Evolutionary conservation across 2,797 vertebrate genomes (phyloP).

Genomic region (Perdix hodgsoniae): DNA sequence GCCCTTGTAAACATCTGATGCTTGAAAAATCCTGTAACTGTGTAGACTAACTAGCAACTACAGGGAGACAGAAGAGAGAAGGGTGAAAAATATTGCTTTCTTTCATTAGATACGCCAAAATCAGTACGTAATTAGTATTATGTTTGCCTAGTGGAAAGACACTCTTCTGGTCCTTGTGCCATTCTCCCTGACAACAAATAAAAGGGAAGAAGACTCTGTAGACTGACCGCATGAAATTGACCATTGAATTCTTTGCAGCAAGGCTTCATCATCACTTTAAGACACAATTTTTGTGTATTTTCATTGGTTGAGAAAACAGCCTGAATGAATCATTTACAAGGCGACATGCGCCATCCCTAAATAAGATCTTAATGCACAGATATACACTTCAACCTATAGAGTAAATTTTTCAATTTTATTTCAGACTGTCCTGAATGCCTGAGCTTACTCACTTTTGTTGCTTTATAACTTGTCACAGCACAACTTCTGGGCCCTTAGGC

Average conservation of each 20-base stretch:
- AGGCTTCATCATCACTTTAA: not conserved
- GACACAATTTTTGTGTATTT: not conserved
- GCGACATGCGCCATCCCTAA: not conserved
- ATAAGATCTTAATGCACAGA: not conserved
- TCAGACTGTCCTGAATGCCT: not conserved
- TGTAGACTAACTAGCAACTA: not conserved
- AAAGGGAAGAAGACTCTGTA: not conserved
- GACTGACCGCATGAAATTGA: not conserved
- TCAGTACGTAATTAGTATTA: not conserved
- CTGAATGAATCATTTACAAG: not conserved
- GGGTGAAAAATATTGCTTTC: not conserved
- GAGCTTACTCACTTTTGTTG: not conserved
- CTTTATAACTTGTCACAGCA: not conserved
- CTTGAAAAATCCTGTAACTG: not conserved
- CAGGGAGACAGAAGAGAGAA: not conserved
- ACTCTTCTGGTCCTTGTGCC: not conserved
- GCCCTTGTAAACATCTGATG: slow-evolving; percentile 22
- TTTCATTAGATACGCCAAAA: not conserved
- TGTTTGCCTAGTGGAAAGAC: not conserved
- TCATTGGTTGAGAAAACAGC: not conserved
- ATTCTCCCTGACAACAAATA: not conserved
- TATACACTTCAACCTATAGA: not conserved
- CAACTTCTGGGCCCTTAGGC: not conserved
- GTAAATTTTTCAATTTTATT: not conserved
- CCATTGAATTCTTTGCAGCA: not conserved